Evolutionary conservation across 1,140 invertebrate species (phyloP), one percentile per base, ranked within the genome.

Genomic region (Anastatus disparis): DNA sequence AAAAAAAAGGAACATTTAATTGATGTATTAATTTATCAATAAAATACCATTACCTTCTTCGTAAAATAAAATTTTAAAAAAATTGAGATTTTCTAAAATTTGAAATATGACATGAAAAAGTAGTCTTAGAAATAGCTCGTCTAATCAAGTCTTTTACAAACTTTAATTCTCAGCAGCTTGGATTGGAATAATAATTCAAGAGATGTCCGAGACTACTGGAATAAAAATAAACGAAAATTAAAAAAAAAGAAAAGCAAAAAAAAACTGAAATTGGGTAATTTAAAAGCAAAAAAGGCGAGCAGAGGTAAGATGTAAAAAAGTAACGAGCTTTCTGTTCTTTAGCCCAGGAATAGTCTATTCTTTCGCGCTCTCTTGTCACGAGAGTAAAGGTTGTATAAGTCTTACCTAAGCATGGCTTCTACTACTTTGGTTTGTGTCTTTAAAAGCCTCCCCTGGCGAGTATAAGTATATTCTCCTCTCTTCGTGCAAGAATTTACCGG

Each of bases 401-500:
- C 29, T 35, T 29, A 55, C 24, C 27, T 55, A 15, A 27, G n/a
- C 15, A 2, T 4, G 26, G 17, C 20, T 55, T 13, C 52, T 31
- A 55, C 52, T 55, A 44, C 42, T 44, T 10, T 35, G 4, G 31
- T 10, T 10, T 35, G 31, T 35, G 31, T 2, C 9, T 35, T 20
- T 38, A 50, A 20, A 15, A 50, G 29, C 2, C 67, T 69, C 73
- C 67, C 29, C 59, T n/a, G 61, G 48, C 71, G 35, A 71, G 74
- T n/a, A n/a, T 68, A 72, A 80, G 75, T 80, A 80, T 77, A 72
- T 75, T 80, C 74, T n/a, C n/a, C n/a, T n/a, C n/a, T n/a, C n/a
- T n/a, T 74, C 76, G 74, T 75, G 73, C 71, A 76, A 78, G 73
- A 75, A 79, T 78, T 77, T 77, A 75, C 73, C 76, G 79, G 78